These are phyloP conservation scores for Hippocampus zosterae DNA, from an alignment of 2,113 vertebrate genomes.

Conservation along the genomic window DNA sequence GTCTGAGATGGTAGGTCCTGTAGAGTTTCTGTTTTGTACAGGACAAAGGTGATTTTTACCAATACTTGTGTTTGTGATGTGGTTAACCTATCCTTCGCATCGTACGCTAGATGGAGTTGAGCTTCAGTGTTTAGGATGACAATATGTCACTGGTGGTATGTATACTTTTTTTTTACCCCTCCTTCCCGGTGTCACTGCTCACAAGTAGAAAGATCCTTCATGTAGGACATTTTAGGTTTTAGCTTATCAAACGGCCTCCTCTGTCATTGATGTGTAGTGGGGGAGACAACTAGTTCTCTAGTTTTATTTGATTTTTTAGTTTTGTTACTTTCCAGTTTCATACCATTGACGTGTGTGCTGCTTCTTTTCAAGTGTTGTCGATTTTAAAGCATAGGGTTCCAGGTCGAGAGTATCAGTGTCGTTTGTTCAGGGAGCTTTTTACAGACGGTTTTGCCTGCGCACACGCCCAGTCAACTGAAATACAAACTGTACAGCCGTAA, in stretches of 20 bases:
- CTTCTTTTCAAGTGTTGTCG: constrained; percentile 52
- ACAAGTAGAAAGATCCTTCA: constrained; percentile 25
- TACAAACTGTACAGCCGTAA: constrained; percentile 35
- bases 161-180: neutral
- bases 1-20: constrained; percentile 63
- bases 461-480: constrained; percentile 33
- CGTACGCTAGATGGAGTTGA: constrained; percentile 51
- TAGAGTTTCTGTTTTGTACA: constrained; percentile 69
- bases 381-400: constrained; percentile 39
- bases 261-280: constrained; percentile 37
- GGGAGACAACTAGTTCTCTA: constrained; percentile 43
- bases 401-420: constrained; percentile 55
- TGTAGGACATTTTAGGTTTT: constrained; percentile 34
- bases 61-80: constrained; percentile 61
- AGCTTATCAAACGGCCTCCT: constrained; percentile 28
- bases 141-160: constrained; percentile 52
- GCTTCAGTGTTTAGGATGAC: constrained; percentile 57
- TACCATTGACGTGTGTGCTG: constrained; percentile 55
- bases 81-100: constrained; percentile 52
- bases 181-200: neutral
- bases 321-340: constrained; percentile 34
- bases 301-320: neutral
- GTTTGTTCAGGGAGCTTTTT: constrained; percentile 70
- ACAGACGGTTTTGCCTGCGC: constrained; percentile 36
- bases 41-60: constrained; percentile 78